Conservation (phyloP, 2,888 invertebrate genomes). For the Drosophila monieri region DNA sequence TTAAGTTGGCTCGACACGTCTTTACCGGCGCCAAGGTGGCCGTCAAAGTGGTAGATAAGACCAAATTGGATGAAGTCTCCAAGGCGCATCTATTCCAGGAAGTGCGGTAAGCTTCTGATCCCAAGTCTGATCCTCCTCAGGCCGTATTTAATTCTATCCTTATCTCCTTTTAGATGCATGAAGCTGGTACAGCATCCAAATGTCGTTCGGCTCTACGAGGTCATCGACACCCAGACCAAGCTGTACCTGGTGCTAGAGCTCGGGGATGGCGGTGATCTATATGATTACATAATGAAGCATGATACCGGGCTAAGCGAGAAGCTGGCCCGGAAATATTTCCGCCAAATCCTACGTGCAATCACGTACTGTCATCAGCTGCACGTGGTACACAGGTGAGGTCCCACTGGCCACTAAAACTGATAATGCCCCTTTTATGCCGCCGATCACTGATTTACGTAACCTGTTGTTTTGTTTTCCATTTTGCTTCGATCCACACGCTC, state of each 20-base stretch:
- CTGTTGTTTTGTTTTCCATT: slow-evolving; percentile 1
- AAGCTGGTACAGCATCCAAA: slow-evolving; percentile 99
- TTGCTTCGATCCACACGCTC: slow-evolving; percentile 10
- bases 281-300: slow-evolving; percentile 99
- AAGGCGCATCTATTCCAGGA: slow-evolving; percentile 98
- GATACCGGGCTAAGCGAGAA: slow-evolving; percentile 93
- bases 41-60: slow-evolving; percentile 99
- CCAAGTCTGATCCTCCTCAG: not conserved
- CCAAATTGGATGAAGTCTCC: slow-evolving; percentile 97
- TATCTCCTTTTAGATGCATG: slow-evolving; percentile 90
- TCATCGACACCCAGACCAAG: slow-evolving; percentile 99
- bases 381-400: slow-evolving; percentile 85
- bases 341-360: slow-evolving; percentile 98
- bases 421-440: slow-evolving; percentile 9
- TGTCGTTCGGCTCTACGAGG: slow-evolving; percentile 98
- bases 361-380: slow-evolving; percentile 97
- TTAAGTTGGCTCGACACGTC: slow-evolving; percentile 98
- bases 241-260: slow-evolving; percentile 97
- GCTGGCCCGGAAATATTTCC: slow-evolving; percentile 95
- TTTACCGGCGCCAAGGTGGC: slow-evolving; percentile 99
- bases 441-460: slow-evolving; percentile 58
- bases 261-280: slow-evolving; percentile 99
- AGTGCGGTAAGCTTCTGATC: slow-evolving; percentile 86
- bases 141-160: not conserved
- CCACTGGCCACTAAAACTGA: slow-evolving; percentile 6